phyloP scores from a whole-genome alignment of 2,797 vertebrate genomes.

The Epinephelus coioides region DNA sequence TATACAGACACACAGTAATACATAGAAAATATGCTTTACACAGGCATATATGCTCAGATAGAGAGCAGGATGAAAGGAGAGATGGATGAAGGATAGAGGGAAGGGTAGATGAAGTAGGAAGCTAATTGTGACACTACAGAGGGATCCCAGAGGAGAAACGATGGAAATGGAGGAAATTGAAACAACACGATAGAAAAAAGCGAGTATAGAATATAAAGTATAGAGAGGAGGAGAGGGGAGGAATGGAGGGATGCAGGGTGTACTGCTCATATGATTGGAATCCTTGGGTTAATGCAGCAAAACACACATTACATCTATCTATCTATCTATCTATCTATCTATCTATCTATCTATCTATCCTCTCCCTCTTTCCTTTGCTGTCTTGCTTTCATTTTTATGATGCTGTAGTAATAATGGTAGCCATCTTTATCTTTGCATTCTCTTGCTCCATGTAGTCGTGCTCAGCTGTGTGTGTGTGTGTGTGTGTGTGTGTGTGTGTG shows the following conservation, averaged over 20 bases:
- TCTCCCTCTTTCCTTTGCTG: background rate
- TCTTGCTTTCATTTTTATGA: conserved; percentile 29
- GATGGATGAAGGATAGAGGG: conserved; percentile 33
- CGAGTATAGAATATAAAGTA: background rate
- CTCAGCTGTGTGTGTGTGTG: conserved; percentile 28
- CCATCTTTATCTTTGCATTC: conserved; percentile 66
- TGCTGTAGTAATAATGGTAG: conserved; percentile 55
- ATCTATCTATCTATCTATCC: conserved; percentile 24
- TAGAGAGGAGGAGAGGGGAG: conserved; percentile 7
- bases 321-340: conserved; percentile 23
- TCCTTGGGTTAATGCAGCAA: conserved; percentile 53
- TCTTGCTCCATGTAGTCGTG: conserved; percentile 44
- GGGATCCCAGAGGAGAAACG: conserved; percentile 30
- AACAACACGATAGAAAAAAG: conserved; percentile 19
- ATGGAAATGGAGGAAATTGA: conserved; percentile 19
- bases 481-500: conserved; percentile 12
- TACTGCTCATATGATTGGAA: conserved; percentile 28
- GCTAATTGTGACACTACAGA: conserved; percentile 33
- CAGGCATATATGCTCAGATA: background rate
- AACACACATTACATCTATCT: conserved; percentile 8
- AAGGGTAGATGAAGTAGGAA: conserved; percentile 35
- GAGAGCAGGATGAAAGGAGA: conserved; percentile 9
- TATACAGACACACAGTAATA: background rate
- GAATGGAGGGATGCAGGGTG: conserved; percentile 35
- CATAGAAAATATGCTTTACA: background rate